Evolutionary conservation across 1,140 invertebrate species (phyloP).

Genomic region (Drosophila santomea): DNA sequence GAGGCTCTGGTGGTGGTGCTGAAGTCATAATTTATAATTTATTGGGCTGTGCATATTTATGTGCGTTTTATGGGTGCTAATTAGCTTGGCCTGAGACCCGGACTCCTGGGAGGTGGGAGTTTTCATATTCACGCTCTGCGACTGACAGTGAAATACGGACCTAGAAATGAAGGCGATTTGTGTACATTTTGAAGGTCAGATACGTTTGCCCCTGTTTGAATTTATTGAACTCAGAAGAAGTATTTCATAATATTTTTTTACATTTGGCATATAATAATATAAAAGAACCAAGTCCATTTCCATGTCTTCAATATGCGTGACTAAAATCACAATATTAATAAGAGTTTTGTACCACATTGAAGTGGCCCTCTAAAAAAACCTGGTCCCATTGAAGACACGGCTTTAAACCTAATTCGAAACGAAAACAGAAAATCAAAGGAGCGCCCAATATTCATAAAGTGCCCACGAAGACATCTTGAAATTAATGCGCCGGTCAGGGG

Average conservation of each 20-base stretch:
- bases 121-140: conserved; percentile 13
- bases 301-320: too few relatives aligned
- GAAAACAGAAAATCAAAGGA: conserved; percentile 27
- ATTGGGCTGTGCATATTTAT: conserved; percentile 72
- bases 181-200: too few relatives aligned
- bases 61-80: conserved; percentile 79
- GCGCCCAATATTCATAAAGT: conserved; percentile 39
- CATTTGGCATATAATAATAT: too few relatives aligned
- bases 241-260: too few relatives aligned
- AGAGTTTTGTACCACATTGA: too few relatives aligned
- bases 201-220: too few relatives aligned
- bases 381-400: background rate
- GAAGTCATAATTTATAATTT: conserved; percentile 81
- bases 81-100: conserved; percentile 53
- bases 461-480: conserved; percentile 70
- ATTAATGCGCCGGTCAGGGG: conserved; percentile 61
- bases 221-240: too few relatives aligned
- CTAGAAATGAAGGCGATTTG: background rate
- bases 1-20: conserved; percentile 33
- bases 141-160: conserved; percentile 48
- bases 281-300: too few relatives aligned
- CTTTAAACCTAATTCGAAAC: conserved; percentile 12
- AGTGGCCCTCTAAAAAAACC: too few relatives aligned
- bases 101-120: background rate
- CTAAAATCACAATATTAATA: too few relatives aligned